phyloP scores from a whole-genome alignment of 2,888 invertebrate genomes.

The Drosophila lacicola region DNA sequence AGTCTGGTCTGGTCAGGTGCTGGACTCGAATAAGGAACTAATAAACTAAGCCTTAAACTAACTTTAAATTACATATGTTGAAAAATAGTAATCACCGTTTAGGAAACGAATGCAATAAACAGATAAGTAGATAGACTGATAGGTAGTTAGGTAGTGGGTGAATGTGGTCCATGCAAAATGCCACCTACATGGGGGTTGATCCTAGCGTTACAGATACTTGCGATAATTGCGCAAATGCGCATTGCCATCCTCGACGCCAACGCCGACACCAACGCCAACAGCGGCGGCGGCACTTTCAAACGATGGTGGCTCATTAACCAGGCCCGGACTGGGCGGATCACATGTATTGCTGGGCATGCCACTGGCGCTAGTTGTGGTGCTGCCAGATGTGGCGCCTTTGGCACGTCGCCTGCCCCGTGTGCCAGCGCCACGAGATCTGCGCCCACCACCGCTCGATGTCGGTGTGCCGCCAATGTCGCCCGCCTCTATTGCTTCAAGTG shows the following conservation, averaged over 20 bases:
- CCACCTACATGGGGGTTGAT: constrained; percentile 36
- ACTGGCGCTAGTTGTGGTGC: constrained; percentile 21
- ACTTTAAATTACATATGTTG: constrained; percentile 62
- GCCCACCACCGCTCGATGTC: constrained; percentile 60
- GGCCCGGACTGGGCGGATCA: constrained; percentile 82
- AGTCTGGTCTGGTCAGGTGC: constrained; percentile 28
- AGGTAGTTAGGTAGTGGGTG: constrained; percentile 14
- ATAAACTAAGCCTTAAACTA: constrained; percentile 71
- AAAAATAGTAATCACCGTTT: constrained; percentile 53
- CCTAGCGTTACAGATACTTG: constrained; percentile 84
- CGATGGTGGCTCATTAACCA: constrained; percentile 84
- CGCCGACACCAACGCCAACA: constrained; percentile 75
- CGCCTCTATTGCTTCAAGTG: constrained; percentile 62
- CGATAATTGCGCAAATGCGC: constrained; percentile 84
- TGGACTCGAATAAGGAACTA: constrained; percentile 62
- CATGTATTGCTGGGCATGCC: constrained; percentile 61
- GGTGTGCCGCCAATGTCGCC: constrained; percentile 66
- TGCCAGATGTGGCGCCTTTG: constrained; percentile 54
- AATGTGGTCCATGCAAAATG: constrained; percentile 32
- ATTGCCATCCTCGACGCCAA: constrained; percentile 78
- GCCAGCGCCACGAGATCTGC: constrained; percentile 78
- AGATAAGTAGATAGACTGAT: constrained; percentile 36
- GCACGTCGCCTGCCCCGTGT: constrained; percentile 79
- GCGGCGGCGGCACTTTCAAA: constrained; percentile 85
- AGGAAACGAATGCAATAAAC: constrained; percentile 46